These are phyloP conservation scores for Oreochromis tanganicae DNA, from an alignment of 2,113 vertebrate species.

Conservation along the genomic window DNA sequence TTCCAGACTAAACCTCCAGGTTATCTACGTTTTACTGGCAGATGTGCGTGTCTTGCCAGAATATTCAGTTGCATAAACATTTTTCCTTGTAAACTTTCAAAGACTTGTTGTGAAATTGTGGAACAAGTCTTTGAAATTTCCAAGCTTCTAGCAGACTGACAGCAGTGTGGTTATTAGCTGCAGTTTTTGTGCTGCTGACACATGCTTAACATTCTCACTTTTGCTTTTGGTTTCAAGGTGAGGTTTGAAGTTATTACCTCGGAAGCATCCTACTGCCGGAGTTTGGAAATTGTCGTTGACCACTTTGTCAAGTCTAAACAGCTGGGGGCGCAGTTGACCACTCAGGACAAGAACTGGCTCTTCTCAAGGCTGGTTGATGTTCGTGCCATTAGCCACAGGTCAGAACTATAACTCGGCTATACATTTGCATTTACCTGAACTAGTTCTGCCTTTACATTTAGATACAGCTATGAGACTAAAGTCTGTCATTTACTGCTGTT, in stretches of 20 bases:
- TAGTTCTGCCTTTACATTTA: not conserved
- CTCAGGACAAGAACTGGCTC: conserved; percentile 93
- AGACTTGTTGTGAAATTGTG: conserved; percentile 20
- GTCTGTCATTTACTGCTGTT: not conserved
- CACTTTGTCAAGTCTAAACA: conserved; percentile 84
- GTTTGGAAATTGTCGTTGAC: conserved; percentile 88
- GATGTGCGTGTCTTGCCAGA: not conserved
- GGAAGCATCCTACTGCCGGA: conserved; percentile 91
- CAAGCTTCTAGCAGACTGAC: not conserved
- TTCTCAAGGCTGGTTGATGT: conserved; percentile 90
- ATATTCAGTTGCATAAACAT: not conserved
- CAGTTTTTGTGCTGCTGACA: not conserved
- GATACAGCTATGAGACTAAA: not conserved
- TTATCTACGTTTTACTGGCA: not conserved
- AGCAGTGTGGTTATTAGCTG: not conserved
- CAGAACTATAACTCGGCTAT: not conserved
- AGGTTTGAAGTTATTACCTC: conserved; percentile 94
- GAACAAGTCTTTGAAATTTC: not conserved
- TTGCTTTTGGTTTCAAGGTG: conserved; percentile 68
- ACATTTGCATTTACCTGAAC: not conserved
- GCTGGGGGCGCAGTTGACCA: conserved; percentile 75
- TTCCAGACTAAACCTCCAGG: not conserved
- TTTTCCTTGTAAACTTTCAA: not conserved
- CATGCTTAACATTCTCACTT: not conserved
- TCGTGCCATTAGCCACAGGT: conserved; percentile 86